Evolutionary conservation across 2,797 vertebrate genomes (phyloP).

Genomic region (Gymnothorax javanicus): DNA sequence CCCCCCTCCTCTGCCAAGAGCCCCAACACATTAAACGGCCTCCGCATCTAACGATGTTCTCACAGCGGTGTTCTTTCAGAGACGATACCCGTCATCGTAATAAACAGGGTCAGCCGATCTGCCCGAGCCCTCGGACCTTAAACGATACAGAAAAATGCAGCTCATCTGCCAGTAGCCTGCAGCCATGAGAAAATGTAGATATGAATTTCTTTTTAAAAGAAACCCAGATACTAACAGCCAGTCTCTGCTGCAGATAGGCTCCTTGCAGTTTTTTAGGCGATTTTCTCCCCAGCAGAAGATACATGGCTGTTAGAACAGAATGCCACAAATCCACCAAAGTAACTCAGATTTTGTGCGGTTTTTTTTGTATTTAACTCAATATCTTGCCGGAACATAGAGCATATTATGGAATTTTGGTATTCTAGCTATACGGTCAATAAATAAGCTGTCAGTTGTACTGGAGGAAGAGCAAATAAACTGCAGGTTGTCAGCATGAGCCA

Average conservation of each 20-base stretch:
- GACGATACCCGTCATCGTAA: background rate
- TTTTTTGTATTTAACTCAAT: background rate
- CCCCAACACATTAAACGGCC: constrained; percentile 29
- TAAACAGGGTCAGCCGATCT: background rate
- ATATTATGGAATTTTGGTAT: background rate
- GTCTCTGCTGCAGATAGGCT: background rate
- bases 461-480: too few relatives aligned
- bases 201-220: constrained; percentile 5
- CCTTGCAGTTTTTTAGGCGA: background rate
- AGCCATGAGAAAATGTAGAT: background rate
- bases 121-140: background rate
- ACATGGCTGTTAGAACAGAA: background rate
- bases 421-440: background rate
- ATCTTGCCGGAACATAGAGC: background rate
- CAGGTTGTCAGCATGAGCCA: too few relatives aligned
- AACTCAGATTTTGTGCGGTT: background rate
- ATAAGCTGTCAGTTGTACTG: background rate
- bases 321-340: background rate
- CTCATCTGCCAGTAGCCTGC: background rate
- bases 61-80: background rate
- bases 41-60: constrained; percentile 37
- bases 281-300: background rate
- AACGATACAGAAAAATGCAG: constrained; percentile 14
- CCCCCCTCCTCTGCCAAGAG: constrained; percentile 38
- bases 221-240: constrained; percentile 12